These are phyloP conservation scores for Porites australiensis DNA, from an alignment of 64 coral and sea anemone species.

Conservation along the genomic window DNA sequence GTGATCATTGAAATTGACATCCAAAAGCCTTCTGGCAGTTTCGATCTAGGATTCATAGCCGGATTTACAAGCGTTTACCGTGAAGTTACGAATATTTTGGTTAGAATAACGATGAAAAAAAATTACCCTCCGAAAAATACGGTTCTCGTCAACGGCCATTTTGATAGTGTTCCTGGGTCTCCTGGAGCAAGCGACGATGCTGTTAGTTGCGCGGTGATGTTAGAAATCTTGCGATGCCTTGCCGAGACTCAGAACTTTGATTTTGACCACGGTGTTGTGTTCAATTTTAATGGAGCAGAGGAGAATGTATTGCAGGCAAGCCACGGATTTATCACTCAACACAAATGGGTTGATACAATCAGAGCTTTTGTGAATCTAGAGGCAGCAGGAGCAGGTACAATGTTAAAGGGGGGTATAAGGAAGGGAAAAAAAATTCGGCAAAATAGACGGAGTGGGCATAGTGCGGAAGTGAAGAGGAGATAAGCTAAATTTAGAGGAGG, in stretches of 20 bases:
- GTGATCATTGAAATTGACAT: constrained; percentile 80
- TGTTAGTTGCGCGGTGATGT: constrained; percentile 95
- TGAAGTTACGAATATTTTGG: constrained; percentile 89
- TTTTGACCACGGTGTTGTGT: constrained; percentile 79
- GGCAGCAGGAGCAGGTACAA: constrained; percentile 93
- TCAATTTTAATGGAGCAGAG: constrained; percentile 98
- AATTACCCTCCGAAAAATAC: constrained; percentile 74
- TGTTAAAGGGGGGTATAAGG: background rate
- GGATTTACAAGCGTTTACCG: constrained; percentile 81
- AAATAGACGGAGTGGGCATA: too few relatives aligned
- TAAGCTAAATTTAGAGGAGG: too few relatives aligned
- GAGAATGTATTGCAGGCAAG: constrained; percentile 96
- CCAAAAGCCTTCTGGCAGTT: constrained; percentile 80
- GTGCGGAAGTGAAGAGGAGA: too few relatives aligned
- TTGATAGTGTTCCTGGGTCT: constrained; percentile 83
- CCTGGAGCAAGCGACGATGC: constrained; percentile 96
- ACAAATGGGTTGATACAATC: constrained; percentile 78
- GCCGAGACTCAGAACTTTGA: constrained; percentile 45
- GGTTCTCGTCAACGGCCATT: constrained; percentile 90
- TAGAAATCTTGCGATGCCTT: constrained; percentile 90
- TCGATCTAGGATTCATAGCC: constrained; percentile 74
- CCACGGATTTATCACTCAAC: constrained; percentile 97
- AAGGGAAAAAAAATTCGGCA: too few relatives aligned
- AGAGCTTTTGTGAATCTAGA: constrained; percentile 91
- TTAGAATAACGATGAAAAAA: constrained; percentile 71